These are phyloP conservation scores for Aricia agestis DNA, from an alignment of 1,140 invertebrate species.

Conservation along the genomic window DNA sequence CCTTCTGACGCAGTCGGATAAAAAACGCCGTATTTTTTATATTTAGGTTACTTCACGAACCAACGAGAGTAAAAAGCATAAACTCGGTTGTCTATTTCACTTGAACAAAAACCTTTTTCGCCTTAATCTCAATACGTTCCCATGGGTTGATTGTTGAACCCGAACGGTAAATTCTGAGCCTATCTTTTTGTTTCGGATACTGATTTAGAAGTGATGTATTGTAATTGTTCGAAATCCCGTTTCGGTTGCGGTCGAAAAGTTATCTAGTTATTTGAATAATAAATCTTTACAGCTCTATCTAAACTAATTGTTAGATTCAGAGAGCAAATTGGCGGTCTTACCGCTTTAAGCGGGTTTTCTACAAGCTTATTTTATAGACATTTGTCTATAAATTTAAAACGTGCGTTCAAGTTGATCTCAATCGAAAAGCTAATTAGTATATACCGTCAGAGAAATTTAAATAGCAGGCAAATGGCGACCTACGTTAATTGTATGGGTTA, in stretches of 20 bases:
- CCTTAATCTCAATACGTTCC: slow-evolving; percentile 11
- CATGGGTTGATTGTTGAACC: slow-evolving; percentile 12
- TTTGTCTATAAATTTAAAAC: no score
- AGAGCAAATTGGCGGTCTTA: no score
- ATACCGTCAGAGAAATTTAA: no score
- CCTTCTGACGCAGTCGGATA: no score
- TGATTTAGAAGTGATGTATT: slow-evolving; percentile 9
- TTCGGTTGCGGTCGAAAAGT: background rate
- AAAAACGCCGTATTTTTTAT: no score
- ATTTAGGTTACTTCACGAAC: background rate
- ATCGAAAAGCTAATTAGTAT: no score
- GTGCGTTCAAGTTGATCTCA: no score
- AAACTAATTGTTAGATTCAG: no score
- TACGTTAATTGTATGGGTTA: no score
- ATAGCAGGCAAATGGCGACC: no score
- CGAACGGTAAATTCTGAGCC: slow-evolving; percentile 10
- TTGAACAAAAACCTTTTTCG: slow-evolving; percentile 12
- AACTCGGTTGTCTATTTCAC: background rate
- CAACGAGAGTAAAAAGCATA: background rate
- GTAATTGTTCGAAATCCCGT: slow-evolving; percentile 2
- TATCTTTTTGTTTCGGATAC: slow-evolving; percentile 10
- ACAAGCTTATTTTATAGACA: no score
- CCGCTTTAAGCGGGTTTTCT: no score
- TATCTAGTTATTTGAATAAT: background rate
- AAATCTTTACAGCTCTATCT: background rate